Conservation (phyloP, 2,888 invertebrate genomes). For the Sphaerophoria taeniata region DNA sequence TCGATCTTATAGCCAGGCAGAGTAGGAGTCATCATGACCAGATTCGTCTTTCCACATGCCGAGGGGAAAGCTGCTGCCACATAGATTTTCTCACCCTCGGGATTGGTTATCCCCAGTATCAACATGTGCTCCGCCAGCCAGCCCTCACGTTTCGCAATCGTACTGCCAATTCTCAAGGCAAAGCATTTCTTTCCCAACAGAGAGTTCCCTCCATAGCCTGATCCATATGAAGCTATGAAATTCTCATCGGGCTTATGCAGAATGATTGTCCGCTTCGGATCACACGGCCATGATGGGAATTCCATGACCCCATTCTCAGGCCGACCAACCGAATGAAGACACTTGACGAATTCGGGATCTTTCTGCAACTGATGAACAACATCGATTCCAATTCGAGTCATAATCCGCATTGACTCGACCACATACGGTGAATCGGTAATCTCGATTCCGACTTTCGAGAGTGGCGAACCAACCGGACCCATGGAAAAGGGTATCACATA, state of each 20-base stretch:
- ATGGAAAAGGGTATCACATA: conserved; percentile 99
- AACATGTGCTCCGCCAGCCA: conserved; percentile 99
- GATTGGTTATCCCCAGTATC: conserved; percentile 97
- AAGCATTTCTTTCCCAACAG: conserved; percentile 99
- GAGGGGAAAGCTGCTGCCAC: conserved; percentile 99
- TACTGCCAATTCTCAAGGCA: conserved; percentile 97
- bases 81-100: conserved; percentile 93
- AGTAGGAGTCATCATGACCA: conserved; percentile 98
- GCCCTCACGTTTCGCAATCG: conserved; percentile 95
- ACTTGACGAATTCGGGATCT: conserved; percentile 91
- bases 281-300: conserved; percentile 96
- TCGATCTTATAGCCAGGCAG: conserved; percentile 96
- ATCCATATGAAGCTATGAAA: conserved; percentile 86
- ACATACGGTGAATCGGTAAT: conserved; percentile 99
- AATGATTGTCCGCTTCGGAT: conserved; percentile 96
- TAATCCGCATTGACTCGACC: conserved; percentile 97
- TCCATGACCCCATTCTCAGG: conserved; percentile 86
- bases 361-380: conserved; percentile 84
- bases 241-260: conserved; percentile 87
- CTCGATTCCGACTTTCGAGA: conserved; percentile 98
- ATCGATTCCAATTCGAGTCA: conserved; percentile 93
- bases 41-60: conserved; percentile 99
- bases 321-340: conserved; percentile 96
- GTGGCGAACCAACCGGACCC: conserved; percentile 97
- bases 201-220: conserved; percentile 99